These are phyloP conservation scores for Scolopax bukidnonensis DNA, from an alignment of 2,797 vertebrate genomes.

Conservation along the genomic window DNA sequence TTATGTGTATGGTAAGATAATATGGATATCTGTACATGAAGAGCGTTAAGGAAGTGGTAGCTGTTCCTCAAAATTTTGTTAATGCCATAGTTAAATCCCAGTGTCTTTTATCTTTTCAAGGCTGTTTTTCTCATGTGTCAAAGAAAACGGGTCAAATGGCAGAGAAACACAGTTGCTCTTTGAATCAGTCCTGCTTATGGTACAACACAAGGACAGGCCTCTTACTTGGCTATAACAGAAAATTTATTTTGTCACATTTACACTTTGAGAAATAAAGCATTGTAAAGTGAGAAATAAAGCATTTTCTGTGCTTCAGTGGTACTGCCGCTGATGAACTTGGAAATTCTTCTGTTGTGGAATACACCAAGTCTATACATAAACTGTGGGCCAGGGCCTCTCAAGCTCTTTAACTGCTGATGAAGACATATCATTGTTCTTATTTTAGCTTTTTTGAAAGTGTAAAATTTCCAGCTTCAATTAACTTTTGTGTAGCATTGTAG, in stretches of 20 bases:
- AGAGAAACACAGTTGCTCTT: not conserved
- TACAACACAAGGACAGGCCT: not conserved
- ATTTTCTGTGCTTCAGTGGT: not conserved
- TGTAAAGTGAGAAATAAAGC: not conserved
- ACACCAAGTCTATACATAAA: not conserved
- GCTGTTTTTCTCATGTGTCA: not conserved
- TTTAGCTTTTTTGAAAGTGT: not conserved
- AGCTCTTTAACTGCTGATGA: not conserved
- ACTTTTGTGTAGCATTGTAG: not conserved
- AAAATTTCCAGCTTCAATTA: not conserved
- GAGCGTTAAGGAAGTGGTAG: not conserved
- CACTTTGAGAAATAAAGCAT: not conserved
- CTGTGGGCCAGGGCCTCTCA: not conserved
- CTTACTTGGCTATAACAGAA: not conserved
- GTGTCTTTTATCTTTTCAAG: not conserved
- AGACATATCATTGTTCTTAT: not conserved
- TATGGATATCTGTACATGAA: not conserved
- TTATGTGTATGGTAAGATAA: not conserved
- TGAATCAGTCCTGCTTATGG: accelerated
- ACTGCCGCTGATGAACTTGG: not conserved
- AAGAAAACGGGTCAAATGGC: not conserved
- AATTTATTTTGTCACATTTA: not conserved
- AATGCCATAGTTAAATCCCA: not conserved
- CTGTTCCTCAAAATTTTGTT: not conserved
- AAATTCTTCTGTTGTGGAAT: not conserved